phyloP scores from a whole-genome alignment of 2,888 invertebrate species.

The Apodemia mormo region DNA sequence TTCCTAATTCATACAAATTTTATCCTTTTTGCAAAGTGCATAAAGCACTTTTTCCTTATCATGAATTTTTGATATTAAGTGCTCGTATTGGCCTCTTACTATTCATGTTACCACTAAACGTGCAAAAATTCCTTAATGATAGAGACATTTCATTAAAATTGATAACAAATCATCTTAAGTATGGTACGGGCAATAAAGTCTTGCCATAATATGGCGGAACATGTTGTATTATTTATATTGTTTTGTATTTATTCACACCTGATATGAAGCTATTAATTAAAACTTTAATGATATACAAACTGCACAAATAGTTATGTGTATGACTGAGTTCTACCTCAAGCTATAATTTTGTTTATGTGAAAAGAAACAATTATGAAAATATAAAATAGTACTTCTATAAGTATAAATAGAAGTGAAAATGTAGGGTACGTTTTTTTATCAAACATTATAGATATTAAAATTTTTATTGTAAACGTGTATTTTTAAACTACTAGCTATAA shows the following conservation, averaged over 20 bases:
- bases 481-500: no score
- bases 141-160: slow-evolving; percentile 26
- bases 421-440: no score
- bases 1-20: not conserved
- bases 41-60: not conserved
- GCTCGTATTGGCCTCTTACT: not conserved
- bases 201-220: not conserved
- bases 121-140: slow-evolving; percentile 16
- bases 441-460: no score
- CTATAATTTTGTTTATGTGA: no score
- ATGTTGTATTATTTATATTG: not conserved
- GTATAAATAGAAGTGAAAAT: no score
- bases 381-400: no score
- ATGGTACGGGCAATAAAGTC: not conserved
- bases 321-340: no score
- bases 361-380: no score
- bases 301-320: no score
- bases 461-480: no score
- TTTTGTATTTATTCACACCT: not conserved
- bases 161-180: slow-evolving; percentile 22
- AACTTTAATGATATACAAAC: not conserved
- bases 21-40: not conserved
- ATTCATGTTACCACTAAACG: slow-evolving; percentile 4
- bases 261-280: not conserved
- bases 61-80: not conserved